Percentiles rank a stretch among this genome's conserved stretches.
Evolutionary conservation across 2,888 invertebrate species (phyloP).

Genomic region (Pantelozetes paolii): DNA sequence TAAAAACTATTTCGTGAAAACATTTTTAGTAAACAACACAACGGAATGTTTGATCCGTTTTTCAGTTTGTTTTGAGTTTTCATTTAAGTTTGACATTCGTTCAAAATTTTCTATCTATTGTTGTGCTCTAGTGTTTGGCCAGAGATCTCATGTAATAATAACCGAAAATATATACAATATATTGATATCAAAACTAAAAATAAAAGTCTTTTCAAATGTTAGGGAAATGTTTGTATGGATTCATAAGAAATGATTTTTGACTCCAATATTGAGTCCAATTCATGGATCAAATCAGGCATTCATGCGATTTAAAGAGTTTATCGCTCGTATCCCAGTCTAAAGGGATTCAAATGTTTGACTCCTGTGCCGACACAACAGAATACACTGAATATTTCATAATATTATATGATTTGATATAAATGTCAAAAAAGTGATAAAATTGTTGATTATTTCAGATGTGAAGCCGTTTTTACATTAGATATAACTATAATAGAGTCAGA

Average conservation of each 20-base stretch:
- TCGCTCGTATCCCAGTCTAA: conserved; percentile 21
- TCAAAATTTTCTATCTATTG: background rate
- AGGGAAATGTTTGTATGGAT: background rate
- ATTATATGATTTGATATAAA: conserved; percentile 28
- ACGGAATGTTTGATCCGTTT: conserved; percentile 34
- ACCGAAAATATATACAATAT: conserved; percentile 13
- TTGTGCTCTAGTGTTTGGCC: conserved; percentile 2
- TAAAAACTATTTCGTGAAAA: conserved; percentile 5
- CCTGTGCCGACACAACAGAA: background rate
- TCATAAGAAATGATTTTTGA: conserved; percentile 13
- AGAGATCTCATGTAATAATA: conserved; percentile 16
- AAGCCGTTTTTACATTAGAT: background rate
- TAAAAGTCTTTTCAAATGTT: background rate
- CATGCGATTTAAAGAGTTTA: conserved; percentile 35
- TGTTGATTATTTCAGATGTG: conserved; percentile 15
- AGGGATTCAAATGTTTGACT: background rate
- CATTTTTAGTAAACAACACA: conserved; percentile 12
- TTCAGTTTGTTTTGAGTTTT: conserved; percentile 5
- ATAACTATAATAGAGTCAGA: too few relatives aligned
- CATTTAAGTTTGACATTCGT: conserved; percentile 4
- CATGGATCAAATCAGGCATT: conserved; percentile 27
- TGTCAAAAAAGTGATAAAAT: conserved; percentile 20
- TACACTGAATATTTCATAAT: background rate
- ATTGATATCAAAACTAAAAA: conserved; percentile 8
- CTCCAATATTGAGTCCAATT: conserved; percentile 33